phyloP scores from a whole-genome alignment of 2,113 vertebrate species.

The Trinectes maculatus region DNA sequence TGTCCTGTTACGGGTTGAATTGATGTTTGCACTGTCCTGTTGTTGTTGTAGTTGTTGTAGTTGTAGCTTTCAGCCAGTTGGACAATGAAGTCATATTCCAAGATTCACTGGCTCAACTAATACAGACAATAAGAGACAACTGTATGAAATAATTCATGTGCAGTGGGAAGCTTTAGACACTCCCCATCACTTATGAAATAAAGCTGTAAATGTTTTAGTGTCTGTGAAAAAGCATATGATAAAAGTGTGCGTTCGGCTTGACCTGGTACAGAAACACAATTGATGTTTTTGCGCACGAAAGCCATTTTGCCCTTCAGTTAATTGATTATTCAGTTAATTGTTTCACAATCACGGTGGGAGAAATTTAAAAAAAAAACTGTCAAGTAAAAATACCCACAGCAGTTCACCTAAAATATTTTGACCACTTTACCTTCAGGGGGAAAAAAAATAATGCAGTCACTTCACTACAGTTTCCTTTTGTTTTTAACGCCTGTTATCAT shows the following conservation, averaged over 20 bases:
- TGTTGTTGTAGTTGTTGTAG: slow-evolving; percentile 5
- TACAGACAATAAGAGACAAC: neutral
- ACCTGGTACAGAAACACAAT: neutral
- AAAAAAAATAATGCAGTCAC: neutral
- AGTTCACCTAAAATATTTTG: no score
- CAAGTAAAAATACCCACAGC: no score
- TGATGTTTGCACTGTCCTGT: slow-evolving; percentile 29
- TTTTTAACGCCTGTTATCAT: neutral
- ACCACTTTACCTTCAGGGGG: neutral
- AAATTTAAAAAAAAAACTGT: neutral
- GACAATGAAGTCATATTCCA: slow-evolving; percentile 6
- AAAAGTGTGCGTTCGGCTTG: neutral
- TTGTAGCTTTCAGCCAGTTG: neutral
- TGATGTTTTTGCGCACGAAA: no score
- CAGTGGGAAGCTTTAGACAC: neutral
- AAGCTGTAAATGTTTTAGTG: no score
- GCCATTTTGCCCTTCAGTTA: no score
- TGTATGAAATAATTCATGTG: neutral
- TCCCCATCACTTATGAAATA: no score
- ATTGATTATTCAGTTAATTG: no score
- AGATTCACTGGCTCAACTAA: neutral
- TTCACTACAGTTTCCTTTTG: neutral
- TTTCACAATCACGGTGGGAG: no score
- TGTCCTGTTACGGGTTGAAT: slow-evolving; percentile 42
- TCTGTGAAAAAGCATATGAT: neutral